Evolutionary conservation across 2,113 vertebrate genomes (phyloP).

Genomic region (Ameiurus melas): DNA sequence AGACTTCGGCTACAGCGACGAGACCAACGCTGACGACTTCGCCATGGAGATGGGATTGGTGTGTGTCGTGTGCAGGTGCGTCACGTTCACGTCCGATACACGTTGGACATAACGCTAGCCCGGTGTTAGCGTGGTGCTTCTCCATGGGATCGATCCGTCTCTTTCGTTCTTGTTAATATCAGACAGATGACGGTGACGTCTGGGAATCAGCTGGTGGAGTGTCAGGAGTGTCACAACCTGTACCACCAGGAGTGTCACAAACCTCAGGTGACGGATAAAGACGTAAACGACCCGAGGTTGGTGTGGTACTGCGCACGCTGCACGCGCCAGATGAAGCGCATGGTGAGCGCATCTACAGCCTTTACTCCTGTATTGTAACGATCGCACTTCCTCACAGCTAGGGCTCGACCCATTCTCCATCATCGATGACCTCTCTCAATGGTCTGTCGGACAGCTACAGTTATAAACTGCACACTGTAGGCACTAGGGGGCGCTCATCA

Average conservation of each 20-base stretch:
- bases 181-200: constrained; percentile 98
- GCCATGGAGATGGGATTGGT: constrained; percentile 99
- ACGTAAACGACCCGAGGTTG: constrained; percentile 94
- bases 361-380: neutral
- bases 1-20: constrained; percentile 89
- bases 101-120: neutral
- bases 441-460: neutral
- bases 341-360: constrained; percentile 75
- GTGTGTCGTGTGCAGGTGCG: constrained; percentile 93
- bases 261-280: constrained; percentile 97
- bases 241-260: constrained; percentile 99
- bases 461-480: neutral
- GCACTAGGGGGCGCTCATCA: neutral
- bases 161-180: constrained; percentile 8
- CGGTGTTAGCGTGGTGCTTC: too few relatives aligned
- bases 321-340: constrained; percentile 96
- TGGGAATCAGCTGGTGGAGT: constrained; percentile 96
- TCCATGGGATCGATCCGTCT: neutral
- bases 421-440: too few relatives aligned
- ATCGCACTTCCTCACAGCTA: neutral
- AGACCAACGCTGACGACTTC: constrained; percentile 96
- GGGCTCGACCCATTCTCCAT: neutral
- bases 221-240: constrained; percentile 98
- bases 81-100: neutral
- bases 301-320: constrained; percentile 98